Percentiles rank a stretch among this genome's conserved stretches.
Conservation (phyloP, 2,888 invertebrate genomes). For the Andrena bicolor region DNA sequence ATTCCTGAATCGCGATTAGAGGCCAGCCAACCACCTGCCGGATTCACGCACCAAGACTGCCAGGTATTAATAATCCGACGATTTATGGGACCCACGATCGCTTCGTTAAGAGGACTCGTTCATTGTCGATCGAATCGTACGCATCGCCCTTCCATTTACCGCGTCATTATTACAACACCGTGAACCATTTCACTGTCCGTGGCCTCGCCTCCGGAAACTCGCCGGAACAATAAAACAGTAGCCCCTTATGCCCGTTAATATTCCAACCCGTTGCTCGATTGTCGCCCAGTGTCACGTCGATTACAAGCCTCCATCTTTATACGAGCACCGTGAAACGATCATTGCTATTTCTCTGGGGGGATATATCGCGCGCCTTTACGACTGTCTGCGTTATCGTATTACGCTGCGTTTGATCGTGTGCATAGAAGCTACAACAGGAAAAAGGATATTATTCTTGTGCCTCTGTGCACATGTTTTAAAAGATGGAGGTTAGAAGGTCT, state of each 20-base stretch:
- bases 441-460: too few relatives aligned
- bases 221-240: not conserved
- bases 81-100: slow-evolving; percentile 70
- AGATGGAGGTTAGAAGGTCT: too few relatives aligned
- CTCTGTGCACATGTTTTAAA: too few relatives aligned
- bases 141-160: slow-evolving; percentile 22
- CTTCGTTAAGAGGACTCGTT: slow-evolving; percentile 68
- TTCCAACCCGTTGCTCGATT: slow-evolving; percentile 3
- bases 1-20: slow-evolving; percentile 74
- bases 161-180: slow-evolving; percentile 46
- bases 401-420: not conserved
- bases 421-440: not conserved
- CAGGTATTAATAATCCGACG: slow-evolving; percentile 75
- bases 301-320: not conserved
- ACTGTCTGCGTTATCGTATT: not conserved
- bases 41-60: slow-evolving; percentile 72
- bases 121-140: slow-evolving; percentile 64
- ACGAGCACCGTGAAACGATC: slow-evolving; percentile 15
- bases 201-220: not conserved
- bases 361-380: not conserved
- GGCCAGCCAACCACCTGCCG: slow-evolving; percentile 74
- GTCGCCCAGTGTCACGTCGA: not conserved
- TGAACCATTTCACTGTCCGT: slow-evolving; percentile 12
- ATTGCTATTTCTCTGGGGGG: not conserved
- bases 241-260: not conserved